Percentiles rank a stretch among this genome's conserved stretches.
Conservation (phyloP, 2,113 vertebrate species). For the Corythornis cristatus region DNA sequence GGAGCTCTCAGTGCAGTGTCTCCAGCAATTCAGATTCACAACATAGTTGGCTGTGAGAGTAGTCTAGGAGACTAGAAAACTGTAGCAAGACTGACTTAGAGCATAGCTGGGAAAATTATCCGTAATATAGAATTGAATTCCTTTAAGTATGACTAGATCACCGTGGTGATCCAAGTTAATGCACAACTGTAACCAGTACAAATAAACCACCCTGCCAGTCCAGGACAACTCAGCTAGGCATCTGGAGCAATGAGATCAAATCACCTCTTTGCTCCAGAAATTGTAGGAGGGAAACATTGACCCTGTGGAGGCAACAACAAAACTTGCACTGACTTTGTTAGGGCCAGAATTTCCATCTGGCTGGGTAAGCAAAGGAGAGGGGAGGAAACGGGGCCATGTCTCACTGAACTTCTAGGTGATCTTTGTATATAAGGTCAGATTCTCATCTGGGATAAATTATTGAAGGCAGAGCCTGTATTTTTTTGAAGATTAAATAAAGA, state of each 20-base stretch:
- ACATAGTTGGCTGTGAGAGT: not conserved
- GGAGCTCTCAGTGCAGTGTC: not conserved
- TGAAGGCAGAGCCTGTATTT: not conserved
- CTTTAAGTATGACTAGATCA: not conserved
- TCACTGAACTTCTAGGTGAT: not conserved
- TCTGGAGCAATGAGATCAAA: not conserved
- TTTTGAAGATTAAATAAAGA: not conserved
- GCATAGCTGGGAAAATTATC: not conserved
- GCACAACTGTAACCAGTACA: not conserved
- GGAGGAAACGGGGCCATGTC: constrained; percentile 18
- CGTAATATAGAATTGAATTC: not conserved
- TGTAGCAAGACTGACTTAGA: not conserved
- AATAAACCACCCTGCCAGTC: not conserved
- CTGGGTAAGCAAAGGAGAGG: not conserved
- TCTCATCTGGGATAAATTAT: constrained; percentile 51
- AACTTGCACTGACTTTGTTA: constrained; percentile 5
- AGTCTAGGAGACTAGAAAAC: not conserved
- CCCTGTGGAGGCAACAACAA: not conserved
- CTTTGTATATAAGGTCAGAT: constrained; percentile 29
- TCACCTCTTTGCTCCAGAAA: not conserved
- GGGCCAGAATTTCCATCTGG: not conserved
- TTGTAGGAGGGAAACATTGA: not conserved
- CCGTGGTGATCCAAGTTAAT: not conserved
- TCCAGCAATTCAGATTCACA: not conserved
- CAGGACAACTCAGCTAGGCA: not conserved